These are phyloP conservation scores for Ricordea florida DNA, from an alignment of 92 coral and sea anemone species.

Conservation along the genomic window DNA sequence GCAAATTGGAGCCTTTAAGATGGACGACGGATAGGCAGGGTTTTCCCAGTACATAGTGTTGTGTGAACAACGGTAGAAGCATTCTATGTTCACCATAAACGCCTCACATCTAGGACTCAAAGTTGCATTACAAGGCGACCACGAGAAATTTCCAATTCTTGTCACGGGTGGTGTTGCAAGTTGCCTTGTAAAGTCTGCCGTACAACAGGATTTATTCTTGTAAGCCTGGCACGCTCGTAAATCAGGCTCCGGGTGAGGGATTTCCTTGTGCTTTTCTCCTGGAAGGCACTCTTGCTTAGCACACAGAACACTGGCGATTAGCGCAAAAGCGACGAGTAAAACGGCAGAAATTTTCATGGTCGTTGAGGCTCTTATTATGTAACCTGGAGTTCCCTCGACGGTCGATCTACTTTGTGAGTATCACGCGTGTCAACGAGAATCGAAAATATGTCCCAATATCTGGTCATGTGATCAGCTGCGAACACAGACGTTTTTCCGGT, in stretches of 20 bases:
- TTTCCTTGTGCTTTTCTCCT: slow-evolving; percentile 37
- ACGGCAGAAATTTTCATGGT: background rate
- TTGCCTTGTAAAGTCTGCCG: slow-evolving; percentile 58
- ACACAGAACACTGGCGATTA: background rate
- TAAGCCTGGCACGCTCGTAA: slow-evolving; percentile 41
- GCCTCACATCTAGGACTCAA: slow-evolving; percentile 47
- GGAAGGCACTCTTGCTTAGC: slow-evolving; percentile 13
- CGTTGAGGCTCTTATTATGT: too few relatives aligned
- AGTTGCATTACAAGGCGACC: slow-evolving; percentile 53
- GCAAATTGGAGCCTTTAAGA: slow-evolving; percentile 47
- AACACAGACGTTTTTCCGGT: too few relatives aligned
- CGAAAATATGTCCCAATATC: too few relatives aligned
- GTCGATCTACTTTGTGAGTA: too few relatives aligned
- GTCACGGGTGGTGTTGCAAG: slow-evolving; percentile 36
- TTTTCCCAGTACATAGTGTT: slow-evolving; percentile 49
- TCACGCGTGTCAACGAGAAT: too few relatives aligned
- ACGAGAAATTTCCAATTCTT: slow-evolving; percentile 41
- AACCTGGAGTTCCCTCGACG: too few relatives aligned
- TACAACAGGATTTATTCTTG: slow-evolving; percentile 62
- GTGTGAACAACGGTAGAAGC: slow-evolving; percentile 69
- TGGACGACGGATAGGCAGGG: background rate
- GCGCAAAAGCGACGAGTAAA: background rate
- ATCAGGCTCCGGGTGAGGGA: slow-evolving; percentile 25
- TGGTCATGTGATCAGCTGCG: too few relatives aligned
- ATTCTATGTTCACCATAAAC: slow-evolving; percentile 53